A percentile compares a stretch with the other conserved stretches of the same genome.
Evolutionary conservation across 2,797 vertebrate species (phyloP).

Genomic region (Pangasius macronema): DNA sequence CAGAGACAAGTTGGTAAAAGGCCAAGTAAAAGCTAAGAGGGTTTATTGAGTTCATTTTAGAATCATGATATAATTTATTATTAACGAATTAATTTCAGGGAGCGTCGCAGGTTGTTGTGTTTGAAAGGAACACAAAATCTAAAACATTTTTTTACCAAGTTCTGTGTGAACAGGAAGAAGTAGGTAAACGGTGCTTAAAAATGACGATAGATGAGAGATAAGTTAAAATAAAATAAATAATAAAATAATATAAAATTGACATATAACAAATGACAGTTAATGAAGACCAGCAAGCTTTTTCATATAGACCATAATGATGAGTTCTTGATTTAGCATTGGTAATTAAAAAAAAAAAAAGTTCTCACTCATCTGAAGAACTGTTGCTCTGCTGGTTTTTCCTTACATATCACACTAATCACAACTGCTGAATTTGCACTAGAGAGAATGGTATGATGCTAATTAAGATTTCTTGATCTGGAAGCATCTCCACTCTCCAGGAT

Average conservation of each 20-base stretch:
- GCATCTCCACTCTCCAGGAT: not conserved
- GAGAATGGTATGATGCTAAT: not conserved
- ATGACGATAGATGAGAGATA: not conserved
- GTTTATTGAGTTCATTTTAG: not conserved
- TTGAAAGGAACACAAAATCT: too few species aligned
- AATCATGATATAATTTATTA: not conserved
- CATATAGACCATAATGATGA: not conserved
- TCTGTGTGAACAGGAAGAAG: too few species aligned
- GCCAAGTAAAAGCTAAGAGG: not conserved
- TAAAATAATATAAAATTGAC: not conserved
- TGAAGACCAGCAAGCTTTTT: too few species aligned
- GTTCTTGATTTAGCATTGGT: not conserved
- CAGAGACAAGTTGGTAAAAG: too few species aligned
- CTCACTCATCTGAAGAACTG: not conserved
- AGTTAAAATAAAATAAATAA: not conserved
- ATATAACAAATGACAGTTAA: not conserved
- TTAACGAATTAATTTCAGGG: not conserved
- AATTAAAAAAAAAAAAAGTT: not conserved
- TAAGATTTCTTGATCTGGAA: constrained; percentile 2
- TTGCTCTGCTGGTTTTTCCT: not conserved
- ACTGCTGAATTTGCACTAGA: not conserved
- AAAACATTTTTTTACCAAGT: too few species aligned
- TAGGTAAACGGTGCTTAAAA: not conserved
- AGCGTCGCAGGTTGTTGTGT: too few species aligned
- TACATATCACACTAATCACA: not conserved